Percentiles rank a stretch among this genome's conserved stretches.
Evolutionary conservation across 2,797 vertebrate species (phyloP).

Genomic region (Acrocephalus scirpaceus): DNA sequence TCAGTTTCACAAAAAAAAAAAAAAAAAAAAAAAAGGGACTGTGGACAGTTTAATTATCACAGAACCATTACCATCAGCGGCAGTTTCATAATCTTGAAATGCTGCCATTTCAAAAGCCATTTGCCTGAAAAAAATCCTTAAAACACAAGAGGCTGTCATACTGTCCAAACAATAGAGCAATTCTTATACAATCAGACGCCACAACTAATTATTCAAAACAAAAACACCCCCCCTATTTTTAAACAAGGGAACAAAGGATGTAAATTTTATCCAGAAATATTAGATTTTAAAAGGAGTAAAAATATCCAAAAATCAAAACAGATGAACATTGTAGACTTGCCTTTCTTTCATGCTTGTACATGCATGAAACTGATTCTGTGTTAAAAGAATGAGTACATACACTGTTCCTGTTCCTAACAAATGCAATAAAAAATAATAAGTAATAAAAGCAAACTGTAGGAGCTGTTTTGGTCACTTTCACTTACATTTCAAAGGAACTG

Average conservation of each 20-base stretch:
- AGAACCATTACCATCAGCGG: slow-evolving; percentile 41
- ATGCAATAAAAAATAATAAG: slow-evolving; percentile 37
- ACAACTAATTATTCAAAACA: slow-evolving; percentile 61
- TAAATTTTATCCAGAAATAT: slow-evolving; percentile 62
- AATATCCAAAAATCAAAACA: slow-evolving; percentile 60
- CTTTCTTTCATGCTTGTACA: not conserved
- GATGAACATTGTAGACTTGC: slow-evolving; percentile 7
- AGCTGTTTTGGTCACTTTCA: slow-evolving; percentile 21
- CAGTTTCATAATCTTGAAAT: slow-evolving; percentile 54
- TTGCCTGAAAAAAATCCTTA: slow-evolving; percentile 35
- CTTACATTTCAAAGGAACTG: slow-evolving; percentile 28
- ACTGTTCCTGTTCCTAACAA: not conserved
- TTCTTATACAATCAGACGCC: slow-evolving; percentile 65
- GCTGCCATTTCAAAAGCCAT: slow-evolving; percentile 49
- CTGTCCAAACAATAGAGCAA: slow-evolving; percentile 60
- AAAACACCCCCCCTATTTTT: slow-evolving; percentile 24
- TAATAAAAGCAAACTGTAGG: slow-evolving; percentile 9
- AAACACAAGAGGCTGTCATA: slow-evolving; percentile 57
- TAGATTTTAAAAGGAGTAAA: slow-evolving; percentile 60
- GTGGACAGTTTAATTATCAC: slow-evolving; percentile 66
- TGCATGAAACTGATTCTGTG: slow-evolving; percentile 5
- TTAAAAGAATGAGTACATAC: slow-evolving; percentile 22
- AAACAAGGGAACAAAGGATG: slow-evolving; percentile 58
- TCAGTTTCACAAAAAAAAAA: slow-evolving; percentile 45
- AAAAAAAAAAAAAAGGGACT: slow-evolving; percentile 17